Conservation (phyloP, 2,797 vertebrate genomes). For the Crocodylus rhombifer region DNA sequence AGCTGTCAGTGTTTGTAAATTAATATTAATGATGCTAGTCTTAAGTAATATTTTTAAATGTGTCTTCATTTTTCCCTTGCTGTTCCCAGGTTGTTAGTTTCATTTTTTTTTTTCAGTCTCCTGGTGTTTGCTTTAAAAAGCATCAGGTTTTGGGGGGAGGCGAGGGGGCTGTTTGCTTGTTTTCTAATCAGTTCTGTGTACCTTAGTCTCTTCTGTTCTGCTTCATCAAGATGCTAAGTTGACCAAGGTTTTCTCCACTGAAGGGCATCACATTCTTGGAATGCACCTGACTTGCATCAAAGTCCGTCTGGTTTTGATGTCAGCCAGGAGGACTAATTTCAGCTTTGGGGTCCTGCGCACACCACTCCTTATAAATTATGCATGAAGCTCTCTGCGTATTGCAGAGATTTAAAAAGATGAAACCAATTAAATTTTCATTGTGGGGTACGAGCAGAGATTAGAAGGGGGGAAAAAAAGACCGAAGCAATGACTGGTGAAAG, state of each 20-base stretch:
- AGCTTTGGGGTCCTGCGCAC: constrained; percentile 30
- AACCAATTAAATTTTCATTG: constrained; percentile 49
- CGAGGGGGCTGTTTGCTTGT: too few relatives aligned
- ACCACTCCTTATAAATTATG: constrained; percentile 41
- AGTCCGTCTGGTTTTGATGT: constrained; percentile 20
- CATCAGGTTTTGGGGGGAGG: too few relatives aligned
- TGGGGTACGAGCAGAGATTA: not conserved
- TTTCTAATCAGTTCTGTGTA: not conserved
- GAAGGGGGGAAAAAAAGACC: not conserved
- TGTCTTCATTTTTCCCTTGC: not conserved
- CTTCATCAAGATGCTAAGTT: not conserved
- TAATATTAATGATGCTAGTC: constrained; percentile 37
- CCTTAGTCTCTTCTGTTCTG: not conserved
- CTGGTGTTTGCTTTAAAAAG: not conserved
- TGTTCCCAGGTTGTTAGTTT: not conserved
- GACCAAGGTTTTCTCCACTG: not conserved
- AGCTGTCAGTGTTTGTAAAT: constrained; percentile 53
- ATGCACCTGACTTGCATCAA: constrained; percentile 14
- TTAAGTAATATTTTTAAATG: constrained; percentile 39
- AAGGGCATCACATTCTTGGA: constrained; percentile 18
- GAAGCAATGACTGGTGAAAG: not conserved
- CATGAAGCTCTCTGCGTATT: constrained; percentile 23
- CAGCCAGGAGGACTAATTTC: constrained; percentile 42
- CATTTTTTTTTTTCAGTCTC: not conserved
- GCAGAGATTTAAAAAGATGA: constrained; percentile 52